Evolutionary conservation across 2,113 vertebrate species (phyloP).

Genomic region (Oplegnathus fasciatus): DNA sequence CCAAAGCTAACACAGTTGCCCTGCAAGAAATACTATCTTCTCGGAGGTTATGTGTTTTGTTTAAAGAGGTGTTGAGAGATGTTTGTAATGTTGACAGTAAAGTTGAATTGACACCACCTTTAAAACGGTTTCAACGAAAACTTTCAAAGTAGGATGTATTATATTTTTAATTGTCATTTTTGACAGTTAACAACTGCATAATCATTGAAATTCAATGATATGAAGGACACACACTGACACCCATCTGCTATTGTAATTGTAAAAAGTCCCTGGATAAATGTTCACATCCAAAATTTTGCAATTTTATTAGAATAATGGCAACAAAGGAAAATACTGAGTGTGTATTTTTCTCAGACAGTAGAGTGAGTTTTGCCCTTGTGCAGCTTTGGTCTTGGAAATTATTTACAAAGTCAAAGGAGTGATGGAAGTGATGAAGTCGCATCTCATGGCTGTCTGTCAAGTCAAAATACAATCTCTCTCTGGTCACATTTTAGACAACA

Average conservation of each 20-base stretch:
- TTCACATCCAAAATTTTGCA: neutral
- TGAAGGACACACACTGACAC: neutral
- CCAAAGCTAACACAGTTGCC: neutral
- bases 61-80: no score
- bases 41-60: no score
- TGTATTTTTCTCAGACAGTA: neutral
- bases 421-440: neutral
- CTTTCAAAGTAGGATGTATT: no score
- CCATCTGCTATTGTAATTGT: neutral
- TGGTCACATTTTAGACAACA: constrained; percentile 89
- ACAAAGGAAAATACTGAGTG: no score
- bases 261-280: neutral
- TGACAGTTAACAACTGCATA: neutral
- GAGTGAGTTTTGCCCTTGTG: neutral
- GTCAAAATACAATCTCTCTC: neutral
- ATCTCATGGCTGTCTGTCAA: neutral
- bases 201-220: neutral
- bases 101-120: neutral
- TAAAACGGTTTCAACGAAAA: neutral
- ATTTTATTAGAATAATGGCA: neutral
- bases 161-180: no score
- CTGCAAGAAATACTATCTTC: neutral
- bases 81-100: neutral
- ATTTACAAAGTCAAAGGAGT: neutral
- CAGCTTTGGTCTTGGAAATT: neutral